phyloP scores from a whole-genome alignment of 2,797 vertebrate species.

The Hypotaenidia okinawae region DNA sequence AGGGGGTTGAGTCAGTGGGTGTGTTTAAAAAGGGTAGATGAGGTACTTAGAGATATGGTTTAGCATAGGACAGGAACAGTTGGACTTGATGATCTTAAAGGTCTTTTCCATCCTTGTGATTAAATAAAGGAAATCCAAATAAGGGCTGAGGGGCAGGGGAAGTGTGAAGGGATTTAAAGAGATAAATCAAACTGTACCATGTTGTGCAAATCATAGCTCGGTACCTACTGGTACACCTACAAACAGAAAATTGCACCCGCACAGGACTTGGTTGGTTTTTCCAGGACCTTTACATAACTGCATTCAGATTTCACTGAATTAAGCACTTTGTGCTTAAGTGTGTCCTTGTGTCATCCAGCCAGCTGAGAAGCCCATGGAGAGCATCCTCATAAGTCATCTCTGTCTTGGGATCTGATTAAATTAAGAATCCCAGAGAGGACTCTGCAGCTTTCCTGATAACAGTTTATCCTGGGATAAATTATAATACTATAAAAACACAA shows the following conservation, averaged over 20 bases:
- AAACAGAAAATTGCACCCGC: accelerated
- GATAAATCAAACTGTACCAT: neutral
- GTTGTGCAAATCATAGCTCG: neutral
- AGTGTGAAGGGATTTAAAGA: neutral
- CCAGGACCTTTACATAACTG: neutral
- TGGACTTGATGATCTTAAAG: too few species aligned
- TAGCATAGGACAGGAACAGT: too few species aligned
- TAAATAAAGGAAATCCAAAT: neutral
- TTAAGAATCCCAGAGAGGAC: neutral
- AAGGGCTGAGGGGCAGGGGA: neutral
- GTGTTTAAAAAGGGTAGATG: too few species aligned
- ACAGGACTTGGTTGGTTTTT: neutral
- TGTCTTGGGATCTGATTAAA: neutral
- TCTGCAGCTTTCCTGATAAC: neutral
- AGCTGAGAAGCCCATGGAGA: neutral
- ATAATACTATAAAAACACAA: neutral
- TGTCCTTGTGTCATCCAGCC: neutral
- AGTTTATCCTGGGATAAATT: neutral
- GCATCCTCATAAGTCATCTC: neutral
- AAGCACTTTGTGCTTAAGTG: neutral
- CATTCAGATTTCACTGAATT: neutral
- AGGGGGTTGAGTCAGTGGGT: too few species aligned
- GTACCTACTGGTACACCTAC: neutral
- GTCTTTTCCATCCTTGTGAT: neutral
- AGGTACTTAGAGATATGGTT: too few species aligned